Evolutionary conservation across 2,888 invertebrate species (phyloP), one percentile per base, ranked within the genome.

Genomic region (Cryptocephalus moraei): DNA sequence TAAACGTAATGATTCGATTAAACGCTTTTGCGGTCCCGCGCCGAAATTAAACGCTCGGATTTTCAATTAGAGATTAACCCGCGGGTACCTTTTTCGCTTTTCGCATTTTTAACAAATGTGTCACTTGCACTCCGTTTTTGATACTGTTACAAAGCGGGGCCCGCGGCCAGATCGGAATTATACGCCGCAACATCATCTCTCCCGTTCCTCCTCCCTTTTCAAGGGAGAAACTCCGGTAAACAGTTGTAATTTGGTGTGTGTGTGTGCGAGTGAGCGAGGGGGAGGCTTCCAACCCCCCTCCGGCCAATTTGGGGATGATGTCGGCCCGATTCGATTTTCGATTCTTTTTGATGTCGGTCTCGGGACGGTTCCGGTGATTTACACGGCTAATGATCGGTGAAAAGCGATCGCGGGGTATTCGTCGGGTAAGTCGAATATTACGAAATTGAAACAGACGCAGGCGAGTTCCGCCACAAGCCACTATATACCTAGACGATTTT

Each of bases 1-100:
- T 69, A 69, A 67, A 64, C 63, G 63, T 62, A 59, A 66, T 67
- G 67, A 69, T 69, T 68, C 66, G 65, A 68, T 67, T 68, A 65
- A 56, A 53, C 54, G 57, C 59, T 58, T 56, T 60, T 61, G 61
- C 56, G 58, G 56, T 48, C 47, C 54, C 52, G 53, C 54, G 56
- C 53, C 55, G 56, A 63, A 64, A 65, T 63, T 63, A 61, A 63
- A 65, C 62, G 58, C 61, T 56, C 12, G 36, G 36, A 36, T 36
- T 36, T 36, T 36, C 36, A 36, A 36, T 36, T 36, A 36, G 36
- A n/a, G 11, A 11, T 36, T n/a, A 36, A 12, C 43, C 50, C 41
- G 52, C 12, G 22, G 39, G 44, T 36, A 39, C 22, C 33, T 14
- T 39, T 49, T 46, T 32, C n/a, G 41, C 47, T 33, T 55, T 56